phyloP scores from a whole-genome alignment of 2,888 invertebrate genomes.

The Spodoptera picta region DNA sequence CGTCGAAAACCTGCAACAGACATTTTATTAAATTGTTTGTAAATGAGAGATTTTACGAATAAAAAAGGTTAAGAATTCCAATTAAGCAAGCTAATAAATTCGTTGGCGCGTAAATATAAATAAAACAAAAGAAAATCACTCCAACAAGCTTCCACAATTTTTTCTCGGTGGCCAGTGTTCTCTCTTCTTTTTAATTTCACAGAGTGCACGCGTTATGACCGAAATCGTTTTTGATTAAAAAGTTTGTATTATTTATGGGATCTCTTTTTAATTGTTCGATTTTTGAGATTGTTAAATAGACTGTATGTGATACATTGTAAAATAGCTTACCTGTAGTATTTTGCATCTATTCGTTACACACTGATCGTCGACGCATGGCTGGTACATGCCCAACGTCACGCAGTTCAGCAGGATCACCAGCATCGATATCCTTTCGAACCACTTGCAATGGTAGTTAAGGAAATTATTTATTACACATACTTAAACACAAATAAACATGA shows the following conservation, averaged over 20 bases:
- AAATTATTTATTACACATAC: constrained; percentile 62
- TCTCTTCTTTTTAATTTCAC: constrained; percentile 37
- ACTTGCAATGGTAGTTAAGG: constrained; percentile 92
- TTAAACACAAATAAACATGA: too few relatives aligned
- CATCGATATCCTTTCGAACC: constrained; percentile 99
- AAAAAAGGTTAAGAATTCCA: constrained; percentile 21
- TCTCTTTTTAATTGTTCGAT: constrained; percentile 13
- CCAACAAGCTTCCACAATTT: constrained; percentile 20
- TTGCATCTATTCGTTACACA: constrained; percentile 96
- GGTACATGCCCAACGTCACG: constrained; percentile 99
- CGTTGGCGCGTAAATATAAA: constrained; percentile 35
- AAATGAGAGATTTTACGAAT: constrained; percentile 4
- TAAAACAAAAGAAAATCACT: constrained; percentile 49
- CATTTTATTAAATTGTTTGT: constrained; percentile 25
- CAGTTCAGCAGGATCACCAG: constrained; percentile 99
- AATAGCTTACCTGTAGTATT: constrained; percentile 93
- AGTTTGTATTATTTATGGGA: constrained; percentile 20
- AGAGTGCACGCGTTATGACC: constrained; percentile 33
- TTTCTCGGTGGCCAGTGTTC: constrained; percentile 37
- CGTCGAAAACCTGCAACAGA: constrained; percentile 95
- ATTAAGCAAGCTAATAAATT: constrained; percentile 37
- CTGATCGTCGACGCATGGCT: constrained; percentile 98
- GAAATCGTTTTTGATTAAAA: constrained; percentile 28
- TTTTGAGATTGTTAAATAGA: not conserved
- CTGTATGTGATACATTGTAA: not conserved